Base-by-base conservation (phyloP, 1,140 invertebrate genomes). In the Drosophila cardini region DNA sequence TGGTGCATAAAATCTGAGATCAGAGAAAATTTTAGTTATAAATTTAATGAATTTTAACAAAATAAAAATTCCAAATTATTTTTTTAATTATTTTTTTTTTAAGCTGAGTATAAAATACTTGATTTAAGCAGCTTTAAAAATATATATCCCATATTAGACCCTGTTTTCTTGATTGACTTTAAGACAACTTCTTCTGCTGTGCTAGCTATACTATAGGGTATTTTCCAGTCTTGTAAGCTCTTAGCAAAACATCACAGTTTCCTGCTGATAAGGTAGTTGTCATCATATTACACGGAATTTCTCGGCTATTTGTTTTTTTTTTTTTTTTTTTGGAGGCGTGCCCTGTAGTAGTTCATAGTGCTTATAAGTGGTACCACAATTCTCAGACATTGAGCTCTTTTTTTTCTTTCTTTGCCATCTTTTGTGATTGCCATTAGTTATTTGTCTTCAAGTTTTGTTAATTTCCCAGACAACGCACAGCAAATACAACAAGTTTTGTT, bases 391-490 rank as follows among this genome's bases (percentile, higher is more conserved):
- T n/a, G n/a, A n/a, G n/a, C n/a, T n/a, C n/a, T n/a, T n/a, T n/a
- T n/a, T n/a, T n/a, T n/a, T n/a, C n/a, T n/a, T n/a, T n/a, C n/a
- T n/a, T n/a, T 4, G 13, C 10, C 10, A 32, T 30, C 30, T 62
- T 26, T 36, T 48, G 32, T 21, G 21, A 42, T 53, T 64, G 46
- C 15, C 55, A 50, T 58, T 72, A 52, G 53, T 48, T 40, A 58
- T 56, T 53, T 72, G 38, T 58, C 26, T 32, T 63, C 48, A 63
- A 52, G 50, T 61, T 61, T 57, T 65, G 42, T 64, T 65, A 48
- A 63, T 46, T 63, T 34, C 21, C 2, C 46, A 55, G 38, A 21
- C 62, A 18, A 36, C 13, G 18, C 36, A 71, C 18, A 38, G 40
- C 42, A 46, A 65, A 65, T 56, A 40, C 32, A 48, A 61, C 26